Base-by-base conservation (phyloP, 1,140 invertebrate species). In the Drosophila pseudoobscura region DNA sequence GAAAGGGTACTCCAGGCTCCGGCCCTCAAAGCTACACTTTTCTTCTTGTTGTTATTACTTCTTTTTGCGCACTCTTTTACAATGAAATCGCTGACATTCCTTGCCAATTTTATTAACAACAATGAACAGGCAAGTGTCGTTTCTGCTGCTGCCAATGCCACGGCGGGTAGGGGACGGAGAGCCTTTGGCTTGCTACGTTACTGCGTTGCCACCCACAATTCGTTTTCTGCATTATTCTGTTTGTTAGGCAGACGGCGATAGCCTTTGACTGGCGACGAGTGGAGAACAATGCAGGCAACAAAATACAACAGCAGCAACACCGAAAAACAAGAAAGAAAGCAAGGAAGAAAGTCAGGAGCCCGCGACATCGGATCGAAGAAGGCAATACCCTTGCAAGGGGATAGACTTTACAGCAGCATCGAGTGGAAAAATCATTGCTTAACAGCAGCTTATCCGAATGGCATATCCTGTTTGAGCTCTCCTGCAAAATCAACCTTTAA, bases 201-300 rank as follows among this genome's bases (percentile, higher is more conserved):
- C 3, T 24, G 24, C 24, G 4, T 24, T 24, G 24, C 24, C 2
- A 5, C 24, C 20, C 35, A 29, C 26, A 41, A 46, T 55, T 20
- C 66, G 59, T 26, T 61, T 66, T 51, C 61, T 75, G 80, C 74
- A 87, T 85, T 85, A 85, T 85, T 80, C 66, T 55, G 82, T 83
- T 87, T 87, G 74, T 85, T 85, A 85, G 82, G 79, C 80, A 78
- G 78, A 66, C 87, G 82, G 57, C 73, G 60, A 45, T 62, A 57
- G 66, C 66, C 82, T 84, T 80, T 77, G 80, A 84, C 80, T 80
- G 69, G 47, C 82, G 55, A 68, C 59, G 82, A 68, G 69, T 68
- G 69, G 55, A 78, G 66, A 76, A 78, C 73, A 79, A 74, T 54
- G 52, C 45, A 35, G 47, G 57, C 62, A 17, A 62, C 74, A 49